Percentiles rank a stretch among this genome's conserved stretches.
Evolutionary conservation across 2,113 vertebrate species (phyloP).

Genomic region (Aegotheles bennettii): DNA sequence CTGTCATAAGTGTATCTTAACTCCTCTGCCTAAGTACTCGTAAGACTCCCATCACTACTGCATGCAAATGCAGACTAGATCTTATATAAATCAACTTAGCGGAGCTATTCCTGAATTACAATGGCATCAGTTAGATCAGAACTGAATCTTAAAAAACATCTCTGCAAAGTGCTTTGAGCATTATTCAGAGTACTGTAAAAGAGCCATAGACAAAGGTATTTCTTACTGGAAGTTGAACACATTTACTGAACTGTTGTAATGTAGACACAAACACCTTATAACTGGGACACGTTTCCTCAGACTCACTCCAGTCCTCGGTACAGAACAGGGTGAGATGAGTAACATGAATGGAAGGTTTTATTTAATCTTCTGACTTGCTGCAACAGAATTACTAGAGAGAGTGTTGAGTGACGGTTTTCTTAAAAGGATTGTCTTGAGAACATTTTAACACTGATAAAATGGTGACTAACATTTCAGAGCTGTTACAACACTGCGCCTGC

Average conservation of each 20-base stretch:
- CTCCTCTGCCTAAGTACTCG: neutral
- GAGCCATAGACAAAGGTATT: neutral
- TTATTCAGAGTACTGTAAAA: neutral
- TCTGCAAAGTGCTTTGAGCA: neutral
- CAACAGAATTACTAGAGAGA: constrained; percentile 19
- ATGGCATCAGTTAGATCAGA: neutral
- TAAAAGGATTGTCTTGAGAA: neutral
- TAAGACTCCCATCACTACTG: neutral
- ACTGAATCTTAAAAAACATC: neutral
- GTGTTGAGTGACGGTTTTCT: constrained; percentile 13
- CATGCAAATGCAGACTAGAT: neutral
- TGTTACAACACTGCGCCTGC: neutral
- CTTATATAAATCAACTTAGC: neutral
- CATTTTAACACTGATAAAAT: neutral
- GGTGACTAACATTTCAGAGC: constrained; percentile 8
- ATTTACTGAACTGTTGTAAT: neutral
- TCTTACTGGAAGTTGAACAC: neutral
- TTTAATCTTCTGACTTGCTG: constrained; percentile 19
- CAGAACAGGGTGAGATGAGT: neutral
- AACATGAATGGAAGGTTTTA: neutral
- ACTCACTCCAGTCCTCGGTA: neutral
- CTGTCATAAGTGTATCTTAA: neutral
- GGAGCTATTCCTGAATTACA: neutral
- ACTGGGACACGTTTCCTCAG: neutral
- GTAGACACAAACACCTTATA: neutral